Evolutionary conservation across 2,797 vertebrate species (phyloP).

Genomic region (Sebastolobus altivelis): DNA sequence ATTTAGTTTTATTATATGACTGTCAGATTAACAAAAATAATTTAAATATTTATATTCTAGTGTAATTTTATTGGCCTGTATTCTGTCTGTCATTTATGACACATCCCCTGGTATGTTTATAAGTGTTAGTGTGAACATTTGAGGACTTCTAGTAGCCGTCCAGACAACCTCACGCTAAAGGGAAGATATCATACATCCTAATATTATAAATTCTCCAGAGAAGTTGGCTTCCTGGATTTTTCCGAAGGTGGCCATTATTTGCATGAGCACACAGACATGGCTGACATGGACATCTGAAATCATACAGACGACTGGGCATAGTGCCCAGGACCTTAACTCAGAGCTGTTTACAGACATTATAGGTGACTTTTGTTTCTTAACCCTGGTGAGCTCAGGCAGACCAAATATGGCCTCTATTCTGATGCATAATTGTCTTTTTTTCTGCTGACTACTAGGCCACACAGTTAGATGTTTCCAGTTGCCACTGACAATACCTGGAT

Average conservation of each 20-base stretch:
- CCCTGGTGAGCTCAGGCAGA: constrained; percentile 5
- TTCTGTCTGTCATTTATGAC: neutral
- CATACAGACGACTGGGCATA: neutral
- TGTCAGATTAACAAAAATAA: neutral
- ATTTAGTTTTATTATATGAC: neutral
- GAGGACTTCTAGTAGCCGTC: neutral
- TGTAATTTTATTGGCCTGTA: neutral
- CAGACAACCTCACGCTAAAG: neutral
- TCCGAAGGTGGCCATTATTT: neutral
- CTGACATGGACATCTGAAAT: neutral
- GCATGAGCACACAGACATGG: neutral
- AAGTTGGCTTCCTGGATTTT: neutral
- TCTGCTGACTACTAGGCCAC: constrained; percentile 46
- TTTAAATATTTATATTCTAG: neutral
- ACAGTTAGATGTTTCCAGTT: constrained; percentile 58
- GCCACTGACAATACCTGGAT: constrained; percentile 44
- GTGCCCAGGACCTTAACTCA: neutral
- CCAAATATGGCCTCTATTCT: constrained; percentile 17
- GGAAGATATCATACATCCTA: neutral
- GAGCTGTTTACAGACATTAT: neutral
- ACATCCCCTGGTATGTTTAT: neutral
- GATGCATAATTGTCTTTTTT: constrained; percentile 24
- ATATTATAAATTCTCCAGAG: neutral
- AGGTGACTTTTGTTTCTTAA: constrained; percentile 3
- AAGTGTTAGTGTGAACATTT: constrained; percentile 5